Evolutionary conservation across 2,888 invertebrate species (phyloP).

Genomic region (Orthosia cruda): DNA sequence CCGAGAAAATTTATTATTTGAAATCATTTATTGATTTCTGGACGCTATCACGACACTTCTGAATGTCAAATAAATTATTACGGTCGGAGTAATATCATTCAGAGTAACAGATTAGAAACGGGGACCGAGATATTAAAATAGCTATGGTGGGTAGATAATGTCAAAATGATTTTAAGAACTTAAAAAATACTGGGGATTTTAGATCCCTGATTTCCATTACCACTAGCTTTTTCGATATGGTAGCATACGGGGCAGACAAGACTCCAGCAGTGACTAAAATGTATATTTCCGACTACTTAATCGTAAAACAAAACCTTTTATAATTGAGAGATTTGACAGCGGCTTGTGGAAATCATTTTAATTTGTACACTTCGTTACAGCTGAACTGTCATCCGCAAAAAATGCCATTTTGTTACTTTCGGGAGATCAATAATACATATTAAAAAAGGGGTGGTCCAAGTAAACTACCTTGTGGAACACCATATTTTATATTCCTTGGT

Average conservation of each 20-base stretch:
- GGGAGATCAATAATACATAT: no score
- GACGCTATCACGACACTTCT: slow-evolving; percentile 67
- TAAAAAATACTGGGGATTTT: slow-evolving; percentile 1
- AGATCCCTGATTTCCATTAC: not conserved
- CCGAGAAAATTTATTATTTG: slow-evolving; percentile 52
- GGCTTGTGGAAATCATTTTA: no score
- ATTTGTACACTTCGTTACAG: no score
- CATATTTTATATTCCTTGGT: no score
- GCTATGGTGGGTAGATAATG: slow-evolving; percentile 49
- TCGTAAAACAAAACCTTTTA: no score
- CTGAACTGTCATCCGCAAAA: no score
- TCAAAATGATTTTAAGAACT: slow-evolving; percentile 26
- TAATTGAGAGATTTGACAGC: no score
- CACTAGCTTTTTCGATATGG: not conserved
- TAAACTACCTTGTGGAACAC: no score
- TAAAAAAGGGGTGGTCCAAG: no score
- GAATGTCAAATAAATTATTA: slow-evolving; percentile 68
- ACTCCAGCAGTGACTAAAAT: not conserved
- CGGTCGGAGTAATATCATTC: slow-evolving; percentile 62
- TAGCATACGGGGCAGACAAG: not conserved
- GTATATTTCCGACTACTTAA: not conserved
- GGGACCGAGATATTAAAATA: slow-evolving; percentile 61
- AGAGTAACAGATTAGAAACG: slow-evolving; percentile 52
- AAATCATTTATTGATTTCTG: slow-evolving; percentile 69
- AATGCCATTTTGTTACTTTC: no score